A percentile compares a stretch with the other conserved stretches of the same genome.
Evolutionary conservation across 2,888 invertebrate genomes (phyloP).

Genomic region (Orthosia gothica): DNA sequence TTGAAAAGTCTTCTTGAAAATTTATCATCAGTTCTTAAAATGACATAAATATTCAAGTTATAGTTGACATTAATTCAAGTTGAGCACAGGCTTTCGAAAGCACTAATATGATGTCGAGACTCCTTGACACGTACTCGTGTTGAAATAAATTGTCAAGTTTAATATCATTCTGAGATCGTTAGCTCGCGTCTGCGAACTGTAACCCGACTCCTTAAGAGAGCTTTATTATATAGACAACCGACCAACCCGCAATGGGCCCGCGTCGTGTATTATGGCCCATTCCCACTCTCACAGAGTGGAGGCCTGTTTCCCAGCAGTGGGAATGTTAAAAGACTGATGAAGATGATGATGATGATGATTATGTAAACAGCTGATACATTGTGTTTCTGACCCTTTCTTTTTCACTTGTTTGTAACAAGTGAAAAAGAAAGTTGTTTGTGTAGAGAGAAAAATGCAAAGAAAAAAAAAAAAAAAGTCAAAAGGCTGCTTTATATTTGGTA

Average conservation of each 20-base stretch:
- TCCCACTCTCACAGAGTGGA: too few relatives aligned
- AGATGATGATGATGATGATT: too few relatives aligned
- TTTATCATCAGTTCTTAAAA: neutral
- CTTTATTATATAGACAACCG: constrained; percentile 11
- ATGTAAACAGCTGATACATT: constrained; percentile 34
- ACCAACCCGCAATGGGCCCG: too few relatives aligned
- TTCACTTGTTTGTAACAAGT: neutral
- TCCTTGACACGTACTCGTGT: constrained; percentile 52
- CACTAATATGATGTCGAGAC: constrained; percentile 41
- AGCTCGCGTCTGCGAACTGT: constrained; percentile 44
- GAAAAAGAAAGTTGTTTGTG: too few relatives aligned
- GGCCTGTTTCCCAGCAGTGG: too few relatives aligned
- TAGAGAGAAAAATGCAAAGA: neutral
- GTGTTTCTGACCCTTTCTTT: constrained; percentile 19
- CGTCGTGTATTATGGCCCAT: too few relatives aligned
- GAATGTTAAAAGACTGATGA: too few relatives aligned
- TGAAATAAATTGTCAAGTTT: constrained; percentile 63
- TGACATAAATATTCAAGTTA: neutral
- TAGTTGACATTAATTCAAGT: constrained; percentile 9
- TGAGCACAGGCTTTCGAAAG: constrained; percentile 36
- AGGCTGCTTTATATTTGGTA: too few relatives aligned
- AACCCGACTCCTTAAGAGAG: constrained; percentile 39
- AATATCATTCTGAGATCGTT: constrained; percentile 54
- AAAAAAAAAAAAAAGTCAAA: too few relatives aligned
- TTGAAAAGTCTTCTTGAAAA: neutral